Base-by-base conservation (phyloP, 1,140 invertebrate genomes). In the Lethrus apterus region DNA sequence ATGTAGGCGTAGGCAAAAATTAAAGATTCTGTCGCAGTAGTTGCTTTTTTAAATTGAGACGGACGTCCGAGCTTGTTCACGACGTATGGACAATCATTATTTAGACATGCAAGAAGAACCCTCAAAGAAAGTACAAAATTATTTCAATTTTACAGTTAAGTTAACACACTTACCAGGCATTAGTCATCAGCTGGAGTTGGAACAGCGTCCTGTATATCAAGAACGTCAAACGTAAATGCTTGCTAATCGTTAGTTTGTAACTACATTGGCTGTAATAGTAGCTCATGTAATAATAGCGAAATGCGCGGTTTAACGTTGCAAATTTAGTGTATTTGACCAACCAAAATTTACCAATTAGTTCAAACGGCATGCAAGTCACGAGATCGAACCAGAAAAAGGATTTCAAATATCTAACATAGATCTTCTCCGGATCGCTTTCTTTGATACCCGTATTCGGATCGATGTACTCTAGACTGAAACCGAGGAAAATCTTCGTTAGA, bases 311-410 rank as follows among this genome's bases (percentile, higher is more conserved):
- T 2, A 11, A 5, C 8, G 9, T n/a, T 4, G 11, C 18, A 14
- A 18, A 36, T 17, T 21, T 36, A 4, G 23, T 4, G 20, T 26
- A 17, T 2, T 29, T 35, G 8, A 1, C 20, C 15, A 14, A 26
- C 3, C 19, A 5, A 2, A 42, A 26, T 0, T 9, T 3, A 29
- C 15, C 18, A 3, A 43, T 5, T 1, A 20, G 4, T 13, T 48
- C 46, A 20, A 43, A 48, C 0, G 46, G 46, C 1, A 48, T 10
- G 29, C 30, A 34, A 1, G 40, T 48, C 2, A 48, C n/a, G 4
- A 48, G 2, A 14, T 48, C 40, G 9, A 48, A 48, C 38, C 18
- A 26, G 30, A 48, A 48, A 17, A 20, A 23, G 13, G 30, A 26
- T 23, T 26, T 26, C 3, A 48, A 14, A 19, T 48, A 48, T 2